Evolutionary conservation across 1,140 invertebrate genomes (phyloP), one percentile per base, ranked within the genome.

Genomic region (Pygmarrhopalites habei): DNA sequence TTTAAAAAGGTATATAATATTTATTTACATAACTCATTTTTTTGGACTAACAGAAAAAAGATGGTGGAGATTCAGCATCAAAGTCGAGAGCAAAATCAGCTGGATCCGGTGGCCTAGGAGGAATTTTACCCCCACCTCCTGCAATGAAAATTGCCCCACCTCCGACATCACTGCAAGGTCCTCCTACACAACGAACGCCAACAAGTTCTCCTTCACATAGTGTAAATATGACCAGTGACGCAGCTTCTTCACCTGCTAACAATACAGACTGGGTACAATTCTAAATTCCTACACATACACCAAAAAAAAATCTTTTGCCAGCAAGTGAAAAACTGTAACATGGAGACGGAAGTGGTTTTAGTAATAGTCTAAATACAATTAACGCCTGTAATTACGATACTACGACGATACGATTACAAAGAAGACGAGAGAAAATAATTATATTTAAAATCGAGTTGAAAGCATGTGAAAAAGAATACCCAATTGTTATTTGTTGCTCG

Each of bases 251-350:
- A 52, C 73, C 44, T 51, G 75, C 58, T 68, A 74, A 43, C 25
- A 85, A 83, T 73, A 78, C 82, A 39, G 83, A 83, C 74, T 87
- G 85, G 85, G 85, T 86, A 64, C 85, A 86, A 73, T 86, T 86
- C 76, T 87, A 85, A n/a, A n/a, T n/a, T n/a, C n/a, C n/a, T n/a
- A 87, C 86, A 85, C 89, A 88, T 3, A 87, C 86, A 56, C 87
- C 79, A 76, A 89, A 90, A 73, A 89, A 89, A 73, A 53, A 52
- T 29, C 29, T 5, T 3, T 3, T 26, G 5, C 23, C 29, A 52
- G 7, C 5, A 52, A 52, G 44, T 46, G n/a, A 17, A 46, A 46
- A 23, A 28, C 25, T 56, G 3, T 17, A 23, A 1, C n/a, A n/a
- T n/a, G n/a, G n/a, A n/a, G n/a, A n/a, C n/a, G n/a, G n/a, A n/a